Evolutionary conservation across 1,140 invertebrate species (phyloP).

Genomic region (Drosophila quadrilineata): DNA sequence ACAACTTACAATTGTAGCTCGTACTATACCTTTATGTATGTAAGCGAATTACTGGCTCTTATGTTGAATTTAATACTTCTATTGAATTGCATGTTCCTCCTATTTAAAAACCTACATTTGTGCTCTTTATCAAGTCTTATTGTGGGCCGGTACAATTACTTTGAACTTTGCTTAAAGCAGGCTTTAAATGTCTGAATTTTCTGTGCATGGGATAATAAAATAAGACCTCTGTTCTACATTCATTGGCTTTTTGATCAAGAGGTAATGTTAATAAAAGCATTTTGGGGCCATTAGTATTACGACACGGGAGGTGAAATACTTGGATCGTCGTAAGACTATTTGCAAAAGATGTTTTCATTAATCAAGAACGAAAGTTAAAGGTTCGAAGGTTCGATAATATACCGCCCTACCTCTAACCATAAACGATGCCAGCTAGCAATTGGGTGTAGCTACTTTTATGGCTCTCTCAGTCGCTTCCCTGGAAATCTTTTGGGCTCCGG

Average conservation of each 20-base stretch:
- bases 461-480: too few species aligned
- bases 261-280: background rate
- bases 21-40: constrained; percentile 48
- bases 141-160: constrained; percentile 38
- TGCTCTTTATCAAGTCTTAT: constrained; percentile 46
- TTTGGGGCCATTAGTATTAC: constrained; percentile 73
- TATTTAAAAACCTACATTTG: constrained; percentile 48
- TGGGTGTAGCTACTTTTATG: too few species aligned
- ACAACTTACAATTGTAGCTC: constrained; percentile 34
- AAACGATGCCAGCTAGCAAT: constrained; percentile 11
- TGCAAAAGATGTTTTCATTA: constrained; percentile 78
- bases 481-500: too few species aligned
- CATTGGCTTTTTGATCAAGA: constrained; percentile 81
- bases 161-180: constrained; percentile 37
- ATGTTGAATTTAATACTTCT: constrained; percentile 66
- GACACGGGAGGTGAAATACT: constrained; percentile 90
- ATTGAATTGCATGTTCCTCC: constrained; percentile 40
- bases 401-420: constrained; percentile 5
- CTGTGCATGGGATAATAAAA: constrained; percentile 72
- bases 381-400: constrained; percentile 11
- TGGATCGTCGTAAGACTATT: constrained; percentile 91
- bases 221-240: constrained; percentile 86
- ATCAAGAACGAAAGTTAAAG: constrained; percentile 8
- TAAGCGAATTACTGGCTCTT: constrained; percentile 49
- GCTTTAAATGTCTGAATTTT: constrained; percentile 33